Conservation (phyloP, 2,113 vertebrate species). For the Scomber scombrus region DNA sequence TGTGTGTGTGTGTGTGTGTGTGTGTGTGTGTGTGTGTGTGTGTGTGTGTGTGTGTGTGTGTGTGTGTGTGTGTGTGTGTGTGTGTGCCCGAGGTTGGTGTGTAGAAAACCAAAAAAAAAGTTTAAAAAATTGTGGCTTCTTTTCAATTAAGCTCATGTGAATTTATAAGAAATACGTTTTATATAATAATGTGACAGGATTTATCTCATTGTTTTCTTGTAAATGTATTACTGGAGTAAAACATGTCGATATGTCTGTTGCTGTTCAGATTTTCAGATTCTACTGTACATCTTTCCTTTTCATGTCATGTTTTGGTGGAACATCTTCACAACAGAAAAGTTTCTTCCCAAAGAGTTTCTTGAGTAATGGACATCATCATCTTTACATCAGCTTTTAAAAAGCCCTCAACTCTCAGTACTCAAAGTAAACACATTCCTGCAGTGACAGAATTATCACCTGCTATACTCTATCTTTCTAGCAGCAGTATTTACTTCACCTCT, state of each 20-base stretch:
- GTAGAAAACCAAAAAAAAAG: conserved; percentile 9
- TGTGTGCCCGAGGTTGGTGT: conserved; percentile 12
- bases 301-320: background rate
- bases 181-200: background rate
- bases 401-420: background rate
- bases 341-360: too few relatives aligned
- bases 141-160: background rate
- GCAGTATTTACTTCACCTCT: conserved; percentile 18
- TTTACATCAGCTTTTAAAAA: background rate
- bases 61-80: background rate
- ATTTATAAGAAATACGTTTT: background rate
- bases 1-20: background rate
- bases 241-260: background rate
- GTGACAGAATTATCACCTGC: conserved; percentile 20
- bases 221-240: background rate
- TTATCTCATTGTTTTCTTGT: background rate
- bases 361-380: too few relatives aligned
- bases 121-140: conserved; percentile 7
- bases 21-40: background rate
- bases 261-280: background rate
- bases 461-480: background rate
- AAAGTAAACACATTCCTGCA: conserved; percentile 13
- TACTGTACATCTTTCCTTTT: background rate
- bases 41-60: background rate
- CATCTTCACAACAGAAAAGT: too few relatives aligned